These are phyloP conservation scores for Orcinus orca DNA, from an alignment of 2,113 vertebrate genomes.

Conservation along the genomic window DNA sequence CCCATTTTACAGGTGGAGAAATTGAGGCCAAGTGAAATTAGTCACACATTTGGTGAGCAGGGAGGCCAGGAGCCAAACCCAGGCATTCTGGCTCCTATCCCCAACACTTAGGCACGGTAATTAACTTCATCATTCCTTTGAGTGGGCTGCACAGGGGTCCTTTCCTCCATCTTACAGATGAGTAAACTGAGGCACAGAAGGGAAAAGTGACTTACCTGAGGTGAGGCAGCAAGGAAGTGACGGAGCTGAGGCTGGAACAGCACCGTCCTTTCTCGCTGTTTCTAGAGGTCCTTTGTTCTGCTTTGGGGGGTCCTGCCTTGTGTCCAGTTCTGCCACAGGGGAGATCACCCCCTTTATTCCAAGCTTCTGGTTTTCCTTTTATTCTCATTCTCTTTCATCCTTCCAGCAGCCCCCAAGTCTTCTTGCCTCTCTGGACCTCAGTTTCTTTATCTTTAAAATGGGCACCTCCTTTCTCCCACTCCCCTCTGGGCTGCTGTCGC, in stretches of 20 bases:
- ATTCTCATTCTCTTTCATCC: neutral
- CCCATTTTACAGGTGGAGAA: neutral
- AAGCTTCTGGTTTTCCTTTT: neutral
- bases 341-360: neutral
- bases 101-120: neutral
- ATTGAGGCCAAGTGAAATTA: neutral
- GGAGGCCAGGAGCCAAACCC: neutral
- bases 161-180: neutral
- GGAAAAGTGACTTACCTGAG: neutral
- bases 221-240: neutral
- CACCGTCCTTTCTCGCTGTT: neutral
- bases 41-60: neutral
- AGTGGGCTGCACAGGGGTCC: neutral
- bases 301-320: neutral
- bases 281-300: neutral
- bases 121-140: neutral
- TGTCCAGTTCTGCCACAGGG: neutral
- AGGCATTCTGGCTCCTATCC: neutral
- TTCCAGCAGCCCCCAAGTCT: neutral
- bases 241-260: neutral
- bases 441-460: slow-evolving; percentile 40
- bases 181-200: neutral
- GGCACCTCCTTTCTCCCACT: neutral
- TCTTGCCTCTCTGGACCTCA: neutral
- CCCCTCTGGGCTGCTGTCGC: neutral